Conservation (phyloP, 2,888 invertebrate genomes). For the Drosophila mayaguana region DNA sequence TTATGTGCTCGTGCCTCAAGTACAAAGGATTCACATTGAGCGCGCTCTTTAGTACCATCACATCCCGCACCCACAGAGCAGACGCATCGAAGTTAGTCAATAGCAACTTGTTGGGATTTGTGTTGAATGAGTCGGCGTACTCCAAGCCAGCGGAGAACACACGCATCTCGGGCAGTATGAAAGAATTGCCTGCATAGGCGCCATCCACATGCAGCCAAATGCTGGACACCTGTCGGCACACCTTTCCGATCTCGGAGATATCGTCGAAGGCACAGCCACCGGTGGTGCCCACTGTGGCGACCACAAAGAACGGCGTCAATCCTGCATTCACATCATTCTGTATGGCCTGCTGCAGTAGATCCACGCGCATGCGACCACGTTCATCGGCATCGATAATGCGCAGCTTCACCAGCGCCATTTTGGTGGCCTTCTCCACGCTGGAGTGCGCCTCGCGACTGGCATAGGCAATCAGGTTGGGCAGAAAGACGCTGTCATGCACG, state of each 20-base stretch:
- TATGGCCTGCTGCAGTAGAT: constrained; percentile 88
- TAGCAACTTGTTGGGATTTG: constrained; percentile 95
- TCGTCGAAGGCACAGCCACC: constrained; percentile 94
- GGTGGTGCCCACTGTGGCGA: constrained; percentile 93
- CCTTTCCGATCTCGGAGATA: constrained; percentile 91
- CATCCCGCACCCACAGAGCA: constrained; percentile 92
- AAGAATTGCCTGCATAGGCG: constrained; percentile 94
- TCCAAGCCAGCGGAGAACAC: constrained; percentile 88
- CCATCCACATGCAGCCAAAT: constrained; percentile 96
- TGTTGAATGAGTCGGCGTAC: constrained; percentile 93
- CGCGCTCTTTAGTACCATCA: constrained; percentile 91
- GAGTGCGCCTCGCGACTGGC: constrained; percentile 91
- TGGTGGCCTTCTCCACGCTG: constrained; percentile 92
- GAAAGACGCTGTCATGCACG: constrained; percentile 89
- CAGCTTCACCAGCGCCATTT: constrained; percentile 90
- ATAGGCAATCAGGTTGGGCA: constrained; percentile 92
- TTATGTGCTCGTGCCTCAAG: constrained; percentile 92
- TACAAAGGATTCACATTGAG: constrained; percentile 95
- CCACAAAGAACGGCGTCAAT: constrained; percentile 93
- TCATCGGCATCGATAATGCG: constrained; percentile 90
- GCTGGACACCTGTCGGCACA: constrained; percentile 87
- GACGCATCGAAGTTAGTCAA: constrained; percentile 94
- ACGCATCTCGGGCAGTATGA: constrained; percentile 94
- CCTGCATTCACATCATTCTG: constrained; percentile 91
- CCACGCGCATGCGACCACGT: constrained; percentile 88